Percentiles rank a stretch among this genome's conserved stretches.
These are phyloP conservation scores for Pseudorectes ferrugineus DNA, from an alignment of 2,113 vertebrate species.

Conservation along the genomic window DNA sequence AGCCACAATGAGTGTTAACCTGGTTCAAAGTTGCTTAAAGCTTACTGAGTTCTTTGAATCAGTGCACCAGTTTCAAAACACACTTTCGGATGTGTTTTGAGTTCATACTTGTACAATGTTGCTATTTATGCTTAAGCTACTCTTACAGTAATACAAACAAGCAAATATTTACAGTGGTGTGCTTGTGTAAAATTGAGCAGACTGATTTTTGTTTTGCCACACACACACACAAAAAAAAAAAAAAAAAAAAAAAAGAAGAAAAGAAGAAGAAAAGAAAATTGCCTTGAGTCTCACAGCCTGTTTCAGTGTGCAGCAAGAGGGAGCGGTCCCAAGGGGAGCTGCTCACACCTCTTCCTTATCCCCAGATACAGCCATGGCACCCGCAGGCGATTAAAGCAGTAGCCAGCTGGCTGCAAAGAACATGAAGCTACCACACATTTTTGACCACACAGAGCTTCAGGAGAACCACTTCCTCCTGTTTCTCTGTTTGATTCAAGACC, in stretches of 20 bases:
- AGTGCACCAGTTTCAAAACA: conserved; percentile 53
- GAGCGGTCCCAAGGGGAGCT: neutral
- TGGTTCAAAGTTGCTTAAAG: conserved; percentile 70
- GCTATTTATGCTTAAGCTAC: conserved; percentile 49
- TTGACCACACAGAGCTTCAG: neutral
- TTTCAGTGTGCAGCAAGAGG: conserved; percentile 58
- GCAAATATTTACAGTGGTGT: conserved; percentile 74
- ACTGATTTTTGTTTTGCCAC: conserved; percentile 15
- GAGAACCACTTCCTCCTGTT: neutral
- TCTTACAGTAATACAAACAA: conserved; percentile 54
- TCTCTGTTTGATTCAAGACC: neutral
- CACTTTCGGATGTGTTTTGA: neutral
- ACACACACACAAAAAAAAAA: neutral
- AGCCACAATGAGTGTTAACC: conserved; percentile 42
- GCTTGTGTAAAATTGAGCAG: conserved; percentile 35
- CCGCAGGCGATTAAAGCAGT: conserved; percentile 7
- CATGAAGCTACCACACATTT: neutral
- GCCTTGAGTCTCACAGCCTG: conserved; percentile 32
- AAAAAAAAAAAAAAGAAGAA: neutral
- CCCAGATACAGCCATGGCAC: conserved; percentile 41
- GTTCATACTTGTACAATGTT: neutral
- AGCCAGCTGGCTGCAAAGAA: conserved; percentile 8
- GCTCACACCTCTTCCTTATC: conserved; percentile 39
- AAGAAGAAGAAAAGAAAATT: neutral
- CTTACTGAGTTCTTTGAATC: conserved; percentile 65